These are phyloP conservation scores for Entomyzon cyanotis DNA, from an alignment of 2,113 vertebrate genomes.

Conservation along the genomic window DNA sequence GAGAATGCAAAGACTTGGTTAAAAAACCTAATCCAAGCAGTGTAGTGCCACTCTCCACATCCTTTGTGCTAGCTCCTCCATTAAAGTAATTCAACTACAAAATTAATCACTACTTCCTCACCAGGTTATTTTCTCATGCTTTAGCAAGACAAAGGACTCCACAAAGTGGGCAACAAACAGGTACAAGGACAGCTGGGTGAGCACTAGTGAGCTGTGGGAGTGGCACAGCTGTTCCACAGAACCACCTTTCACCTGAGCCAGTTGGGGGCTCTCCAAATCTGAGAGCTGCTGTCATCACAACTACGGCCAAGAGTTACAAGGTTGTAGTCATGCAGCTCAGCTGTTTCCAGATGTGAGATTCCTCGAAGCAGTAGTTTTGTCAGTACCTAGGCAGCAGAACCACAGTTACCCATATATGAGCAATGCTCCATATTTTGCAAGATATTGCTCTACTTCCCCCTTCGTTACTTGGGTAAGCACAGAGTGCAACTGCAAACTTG, in stretches of 20 bases:
- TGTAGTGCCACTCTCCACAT: neutral
- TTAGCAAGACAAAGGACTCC: neutral
- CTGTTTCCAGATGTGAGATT: neutral
- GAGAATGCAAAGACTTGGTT: neutral
- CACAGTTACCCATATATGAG: neutral
- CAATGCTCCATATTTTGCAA: neutral
- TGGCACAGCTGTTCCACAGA: neutral
- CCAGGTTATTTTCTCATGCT: neutral
- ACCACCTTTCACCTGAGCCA: neutral
- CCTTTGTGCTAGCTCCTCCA: neutral
- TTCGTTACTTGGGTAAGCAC: neutral
- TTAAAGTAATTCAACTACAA: neutral
- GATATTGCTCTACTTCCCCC: neutral
- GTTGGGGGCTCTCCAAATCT: neutral
- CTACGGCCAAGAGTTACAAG: neutral
- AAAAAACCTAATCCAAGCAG: neutral
- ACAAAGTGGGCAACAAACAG: neutral
- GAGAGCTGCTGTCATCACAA: neutral
- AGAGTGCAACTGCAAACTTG: neutral
- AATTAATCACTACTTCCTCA: neutral
- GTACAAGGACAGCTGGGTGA: neutral
- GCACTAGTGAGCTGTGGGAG: neutral
- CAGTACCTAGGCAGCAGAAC: neutral
- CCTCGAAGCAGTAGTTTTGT: neutral
- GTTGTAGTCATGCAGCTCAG: neutral